Conservation (phyloP, 2,113 vertebrate species). For the Poicephalus meyeri region DNA sequence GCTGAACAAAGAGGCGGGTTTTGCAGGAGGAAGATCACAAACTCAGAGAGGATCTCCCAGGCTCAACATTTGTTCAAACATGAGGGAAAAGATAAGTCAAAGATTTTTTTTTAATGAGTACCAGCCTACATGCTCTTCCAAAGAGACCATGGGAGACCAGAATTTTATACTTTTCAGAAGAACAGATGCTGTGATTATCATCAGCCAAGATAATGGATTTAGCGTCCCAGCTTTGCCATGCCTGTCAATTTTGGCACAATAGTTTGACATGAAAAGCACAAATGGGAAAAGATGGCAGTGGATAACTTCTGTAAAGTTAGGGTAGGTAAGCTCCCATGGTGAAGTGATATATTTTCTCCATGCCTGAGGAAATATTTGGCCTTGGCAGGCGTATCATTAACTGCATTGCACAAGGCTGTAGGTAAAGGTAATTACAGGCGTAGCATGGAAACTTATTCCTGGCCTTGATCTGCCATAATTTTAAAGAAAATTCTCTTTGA, state of each 20-base stretch:
- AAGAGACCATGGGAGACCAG: not conserved
- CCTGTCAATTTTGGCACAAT: slow-evolving; percentile 21
- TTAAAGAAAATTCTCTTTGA: not conserved
- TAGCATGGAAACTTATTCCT: not conserved
- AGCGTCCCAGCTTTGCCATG: not conserved
- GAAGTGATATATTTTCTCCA: not conserved
- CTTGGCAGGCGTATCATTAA: not conserved
- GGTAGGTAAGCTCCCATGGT: not conserved
- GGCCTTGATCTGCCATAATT: not conserved
- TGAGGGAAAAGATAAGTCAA: not conserved
- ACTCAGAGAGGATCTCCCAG: slow-evolving; percentile 29
- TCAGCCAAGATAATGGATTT: not conserved
- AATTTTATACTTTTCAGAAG: slow-evolving; percentile 5
- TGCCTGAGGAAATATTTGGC: slow-evolving; percentile 15
- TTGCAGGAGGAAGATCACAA: slow-evolving; percentile 50
- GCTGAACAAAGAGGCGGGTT: slow-evolving; percentile 41
- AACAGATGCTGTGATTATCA: not conserved
- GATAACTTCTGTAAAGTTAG: not conserved
- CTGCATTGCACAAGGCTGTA: not conserved
- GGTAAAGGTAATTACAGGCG: not conserved
- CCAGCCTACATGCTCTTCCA: not conserved
- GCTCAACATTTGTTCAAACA: slow-evolving; percentile 28
- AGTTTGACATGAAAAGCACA: not conserved
- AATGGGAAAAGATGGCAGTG: not conserved
- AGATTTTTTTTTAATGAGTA: slow-evolving; percentile 11